Percentiles rank a stretch among this genome's conserved stretches.
Conservation (phyloP, 2,797 vertebrate genomes). For the Octomys mimax region DNA sequence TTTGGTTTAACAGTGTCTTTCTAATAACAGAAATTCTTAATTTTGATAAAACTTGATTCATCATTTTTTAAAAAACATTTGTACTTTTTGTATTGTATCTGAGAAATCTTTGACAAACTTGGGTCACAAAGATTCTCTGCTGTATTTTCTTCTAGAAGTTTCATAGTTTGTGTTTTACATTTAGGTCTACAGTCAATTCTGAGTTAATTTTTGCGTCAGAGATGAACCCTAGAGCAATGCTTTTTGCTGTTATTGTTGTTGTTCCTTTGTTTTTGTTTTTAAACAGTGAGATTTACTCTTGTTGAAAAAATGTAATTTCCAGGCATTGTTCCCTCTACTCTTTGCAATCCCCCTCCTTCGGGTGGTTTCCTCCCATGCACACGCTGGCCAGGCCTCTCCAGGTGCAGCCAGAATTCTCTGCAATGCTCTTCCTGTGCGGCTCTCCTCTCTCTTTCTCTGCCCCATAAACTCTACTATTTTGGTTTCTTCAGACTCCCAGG, state of each 20-base stretch:
- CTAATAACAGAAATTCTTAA: constrained; percentile 23
- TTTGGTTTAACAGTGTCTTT: neutral
- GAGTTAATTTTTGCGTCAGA: neutral
- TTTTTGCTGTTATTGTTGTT: neutral
- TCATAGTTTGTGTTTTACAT: neutral
- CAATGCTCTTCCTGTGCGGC: neutral
- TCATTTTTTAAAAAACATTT: neutral
- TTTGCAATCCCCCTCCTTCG: neutral
- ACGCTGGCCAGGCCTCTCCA: neutral
- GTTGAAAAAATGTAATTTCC: neutral
- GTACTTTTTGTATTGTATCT: neutral
- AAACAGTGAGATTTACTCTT: neutral
- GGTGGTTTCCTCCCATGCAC: neutral
- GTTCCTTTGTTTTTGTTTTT: neutral
- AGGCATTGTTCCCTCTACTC: neutral
- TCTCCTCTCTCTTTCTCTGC: neutral
- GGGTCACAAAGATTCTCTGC: neutral
- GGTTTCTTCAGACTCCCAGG: neutral
- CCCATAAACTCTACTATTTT: neutral
- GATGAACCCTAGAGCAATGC: neutral
- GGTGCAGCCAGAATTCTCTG: neutral
- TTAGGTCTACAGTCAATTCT: neutral
- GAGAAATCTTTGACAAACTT: neutral
- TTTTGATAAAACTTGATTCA: neutral
- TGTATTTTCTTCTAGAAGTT: neutral